Evolutionary conservation across 2,797 vertebrate genomes (phyloP).

Genomic region (Smutsia gigantea): DNA sequence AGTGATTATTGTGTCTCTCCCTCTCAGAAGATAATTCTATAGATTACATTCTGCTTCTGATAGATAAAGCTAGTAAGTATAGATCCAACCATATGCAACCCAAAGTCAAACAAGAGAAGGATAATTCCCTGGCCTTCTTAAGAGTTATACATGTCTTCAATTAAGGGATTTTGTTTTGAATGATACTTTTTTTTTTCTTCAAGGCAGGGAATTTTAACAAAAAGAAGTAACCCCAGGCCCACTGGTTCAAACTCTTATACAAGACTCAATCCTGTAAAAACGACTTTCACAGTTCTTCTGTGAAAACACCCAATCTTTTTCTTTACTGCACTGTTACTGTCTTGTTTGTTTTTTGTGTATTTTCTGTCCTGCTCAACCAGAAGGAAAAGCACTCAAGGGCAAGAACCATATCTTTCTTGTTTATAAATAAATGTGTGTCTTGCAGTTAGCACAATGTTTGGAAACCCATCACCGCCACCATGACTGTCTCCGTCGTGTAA

Average conservation of each 20-base stretch:
- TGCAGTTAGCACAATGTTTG: background rate
- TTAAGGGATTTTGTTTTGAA: background rate
- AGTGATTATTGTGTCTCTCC: background rate
- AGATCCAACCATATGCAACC: background rate
- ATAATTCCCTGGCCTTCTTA: background rate
- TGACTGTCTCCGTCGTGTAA: background rate
- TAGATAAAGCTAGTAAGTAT: background rate
- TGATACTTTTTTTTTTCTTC: background rate
- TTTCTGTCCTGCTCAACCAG: background rate
- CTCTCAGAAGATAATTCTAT: background rate
- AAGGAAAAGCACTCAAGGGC: background rate
- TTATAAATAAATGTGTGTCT: background rate
- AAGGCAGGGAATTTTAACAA: background rate
- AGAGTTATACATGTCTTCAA: background rate
- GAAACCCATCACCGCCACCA: background rate
- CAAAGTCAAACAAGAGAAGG: background rate
- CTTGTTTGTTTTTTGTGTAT: background rate
- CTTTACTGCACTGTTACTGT: background rate
- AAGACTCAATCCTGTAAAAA: constrained; percentile 6
- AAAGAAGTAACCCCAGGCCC: background rate
- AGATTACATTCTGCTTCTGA: background rate
- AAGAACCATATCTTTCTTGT: background rate
- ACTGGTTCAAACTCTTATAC: background rate
- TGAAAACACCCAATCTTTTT: background rate
- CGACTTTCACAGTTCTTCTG: background rate